These are phyloP conservation scores for Dicyema japonicum DNA, from an alignment of 1,140 invertebrate genomes.

Conservation along the genomic window DNA sequence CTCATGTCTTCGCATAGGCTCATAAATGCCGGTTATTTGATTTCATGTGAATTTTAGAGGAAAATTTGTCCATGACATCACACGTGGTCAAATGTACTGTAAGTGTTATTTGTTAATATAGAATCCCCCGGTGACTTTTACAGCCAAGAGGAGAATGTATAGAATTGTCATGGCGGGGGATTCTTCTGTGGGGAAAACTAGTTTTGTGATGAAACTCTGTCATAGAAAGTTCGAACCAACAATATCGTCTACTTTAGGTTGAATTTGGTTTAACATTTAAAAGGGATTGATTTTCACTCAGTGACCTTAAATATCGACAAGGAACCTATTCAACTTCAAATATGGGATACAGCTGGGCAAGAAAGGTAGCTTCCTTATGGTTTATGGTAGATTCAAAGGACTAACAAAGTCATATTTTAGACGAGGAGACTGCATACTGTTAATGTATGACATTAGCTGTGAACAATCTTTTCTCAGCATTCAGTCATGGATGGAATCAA, in stretches of 20 bases:
- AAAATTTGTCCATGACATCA: too few species aligned
- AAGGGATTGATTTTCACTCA: slow-evolving; percentile 30
- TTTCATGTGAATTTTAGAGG: too few species aligned
- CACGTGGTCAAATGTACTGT: too few species aligned
- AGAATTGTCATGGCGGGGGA: slow-evolving; percentile 33
- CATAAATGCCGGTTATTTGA: too few species aligned
- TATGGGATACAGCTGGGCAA: slow-evolving; percentile 8
- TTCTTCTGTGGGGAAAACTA: slow-evolving; percentile 32
- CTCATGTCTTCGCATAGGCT: too few species aligned
- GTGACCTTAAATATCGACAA: slow-evolving; percentile 28
- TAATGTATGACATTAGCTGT: slow-evolving; percentile 15
- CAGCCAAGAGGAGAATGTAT: too few species aligned
- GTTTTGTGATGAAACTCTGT: slow-evolving; percentile 29
- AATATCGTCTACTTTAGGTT: slow-evolving; percentile 27
- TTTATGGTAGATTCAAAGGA: slow-evolving; percentile 11
- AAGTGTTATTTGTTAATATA: too few species aligned
- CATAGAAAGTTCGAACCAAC: slow-evolving; percentile 27
- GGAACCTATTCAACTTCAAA: slow-evolving; percentile 27
- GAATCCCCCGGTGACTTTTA: too few species aligned
- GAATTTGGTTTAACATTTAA: background rate
- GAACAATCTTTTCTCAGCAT: slow-evolving; percentile 16
- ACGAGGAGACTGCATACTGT: slow-evolving; percentile 14
- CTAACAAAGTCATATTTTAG: slow-evolving; percentile 18
- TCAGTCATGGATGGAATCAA: slow-evolving; percentile 12
- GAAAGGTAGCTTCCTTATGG: background rate